Evolutionary conservation across 1,140 invertebrate species (phyloP), one percentile per base, ranked within the genome.

Genomic region (Macrocentrus cingulum): DNA sequence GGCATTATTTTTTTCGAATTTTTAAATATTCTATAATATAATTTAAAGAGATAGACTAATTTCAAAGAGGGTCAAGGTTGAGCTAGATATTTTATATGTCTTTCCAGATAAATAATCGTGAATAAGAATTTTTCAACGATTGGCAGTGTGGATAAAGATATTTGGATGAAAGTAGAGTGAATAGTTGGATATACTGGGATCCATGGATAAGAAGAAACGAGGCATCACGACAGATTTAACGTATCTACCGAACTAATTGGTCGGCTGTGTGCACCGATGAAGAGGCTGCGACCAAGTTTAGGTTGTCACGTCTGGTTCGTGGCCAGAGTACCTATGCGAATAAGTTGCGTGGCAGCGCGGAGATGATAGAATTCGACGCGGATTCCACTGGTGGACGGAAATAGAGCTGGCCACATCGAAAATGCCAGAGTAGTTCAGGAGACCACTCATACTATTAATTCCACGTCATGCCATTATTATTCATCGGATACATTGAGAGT

Each of bases 361-460:
- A 44, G 23, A 34, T 73, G 74, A 77, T 75, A 75, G 73, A 75
- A 75, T 76, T 77, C 74, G 70, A 75, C 68, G 73, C 72, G 73
- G 72, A 77, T 77, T 77, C 75, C 74, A 70, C 63, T 64, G 66
- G 49, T 64, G 63, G 72, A 77, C 73, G 65, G 65, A 77, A 77
- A 77, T 77, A 77, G 75, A 77, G 66, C 19, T 34, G 18, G 37
- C 60, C 63, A 67, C 71, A 69, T 74, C 67, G 66, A 69, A 70
- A 75, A 74, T 74, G 71, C 70, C 66, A 65, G 59, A 48, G 54
- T 39, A 22, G 42, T 67, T n/a, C n/a, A n/a, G n/a, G n/a, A n/a
- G n/a, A n/a, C n/a, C n/a, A n/a, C n/a, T n/a, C n/a, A n/a, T n/a
- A n/a, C n/a, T n/a, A n/a, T n/a, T n/a, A n/a, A n/a, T n/a, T n/a